Conservation (phyloP, 2,113 vertebrate species). For the Cacatua alba region DNA sequence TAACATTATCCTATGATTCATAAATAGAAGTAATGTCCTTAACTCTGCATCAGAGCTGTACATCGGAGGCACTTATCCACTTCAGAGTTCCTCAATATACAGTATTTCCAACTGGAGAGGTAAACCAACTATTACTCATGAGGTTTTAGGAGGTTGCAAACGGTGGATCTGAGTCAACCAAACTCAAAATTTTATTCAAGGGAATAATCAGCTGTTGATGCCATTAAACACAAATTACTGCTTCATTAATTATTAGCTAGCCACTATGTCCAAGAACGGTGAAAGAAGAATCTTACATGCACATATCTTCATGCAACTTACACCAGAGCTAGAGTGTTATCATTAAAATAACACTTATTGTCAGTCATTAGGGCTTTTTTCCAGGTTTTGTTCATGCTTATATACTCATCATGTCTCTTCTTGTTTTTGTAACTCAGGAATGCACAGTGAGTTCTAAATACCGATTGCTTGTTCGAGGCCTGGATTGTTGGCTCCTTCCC, state of each 20-base stretch:
- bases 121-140: constrained; percentile 36
- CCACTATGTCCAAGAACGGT: constrained; percentile 32
- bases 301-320: constrained; percentile 30
- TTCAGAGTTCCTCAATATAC: neutral
- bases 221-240: constrained; percentile 54
- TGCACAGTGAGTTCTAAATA: constrained; percentile 48
- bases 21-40: neutral
- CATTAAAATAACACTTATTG: constrained; percentile 46
- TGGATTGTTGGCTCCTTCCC: constrained; percentile 45
- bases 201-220: constrained; percentile 51
- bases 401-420: constrained; percentile 50
- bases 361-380: constrained; percentile 64
- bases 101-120: neutral
- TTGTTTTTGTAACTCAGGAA: constrained; percentile 57
- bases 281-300: constrained; percentile 40
- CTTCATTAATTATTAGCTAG: constrained; percentile 70
- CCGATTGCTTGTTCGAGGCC: neutral
- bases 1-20: neutral
- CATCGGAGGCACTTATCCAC: neutral
- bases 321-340: constrained; percentile 2
- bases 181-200: constrained; percentile 54
- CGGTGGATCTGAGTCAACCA: constrained; percentile 47
- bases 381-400: constrained; percentile 59
- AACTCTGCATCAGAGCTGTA: neutral
- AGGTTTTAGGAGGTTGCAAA: constrained; percentile 47